Conservation (phyloP, 2,888 invertebrate genomes). For the Cabera pusaria region DNA sequence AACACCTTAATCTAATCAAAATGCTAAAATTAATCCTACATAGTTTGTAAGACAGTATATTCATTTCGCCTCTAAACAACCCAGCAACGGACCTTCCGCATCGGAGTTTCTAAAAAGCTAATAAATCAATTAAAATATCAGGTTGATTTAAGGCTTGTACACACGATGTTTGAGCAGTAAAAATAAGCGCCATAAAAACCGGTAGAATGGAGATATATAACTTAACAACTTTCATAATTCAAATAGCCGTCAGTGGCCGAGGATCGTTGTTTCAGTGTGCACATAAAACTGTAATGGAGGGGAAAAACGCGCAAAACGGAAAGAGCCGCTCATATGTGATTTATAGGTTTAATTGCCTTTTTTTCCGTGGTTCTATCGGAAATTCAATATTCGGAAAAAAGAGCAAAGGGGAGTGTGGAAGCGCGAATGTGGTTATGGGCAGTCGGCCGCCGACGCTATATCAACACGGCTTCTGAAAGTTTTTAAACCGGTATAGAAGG, state of each 20-base stretch:
- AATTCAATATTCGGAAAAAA: constrained; percentile 75
- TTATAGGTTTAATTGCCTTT: constrained; percentile 75
- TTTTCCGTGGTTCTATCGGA: constrained; percentile 55
- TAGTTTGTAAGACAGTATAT: too few species aligned
- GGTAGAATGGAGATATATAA: constrained; percentile 68
- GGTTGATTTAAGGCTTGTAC: constrained; percentile 64
- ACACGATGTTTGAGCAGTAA: constrained; percentile 59
- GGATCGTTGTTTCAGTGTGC: constrained; percentile 51
- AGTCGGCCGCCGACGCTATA: constrained; percentile 17
- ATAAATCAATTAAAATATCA: constrained; percentile 61
- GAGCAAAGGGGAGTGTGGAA: constrained; percentile 50
- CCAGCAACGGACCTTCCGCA: constrained; percentile 31
- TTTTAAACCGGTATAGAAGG: constrained; percentile 11
- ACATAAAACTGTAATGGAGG: constrained; percentile 63
- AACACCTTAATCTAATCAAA: neutral
- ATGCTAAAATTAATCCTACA: constrained; percentile 2
- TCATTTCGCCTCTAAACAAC: constrained; percentile 7
- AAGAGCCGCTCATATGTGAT: constrained; percentile 63
- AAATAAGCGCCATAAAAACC: constrained; percentile 67
- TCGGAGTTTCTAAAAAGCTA: constrained; percentile 43
- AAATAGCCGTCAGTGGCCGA: constrained; percentile 65
- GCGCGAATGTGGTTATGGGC: constrained; percentile 40
- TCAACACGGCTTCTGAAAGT: constrained; percentile 25
- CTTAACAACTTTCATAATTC: constrained; percentile 77
- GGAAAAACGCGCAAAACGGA: constrained; percentile 41